Evolutionary conservation across 2,113 vertebrate genomes (phyloP).

Genomic region (Vidua macroura): DNA sequence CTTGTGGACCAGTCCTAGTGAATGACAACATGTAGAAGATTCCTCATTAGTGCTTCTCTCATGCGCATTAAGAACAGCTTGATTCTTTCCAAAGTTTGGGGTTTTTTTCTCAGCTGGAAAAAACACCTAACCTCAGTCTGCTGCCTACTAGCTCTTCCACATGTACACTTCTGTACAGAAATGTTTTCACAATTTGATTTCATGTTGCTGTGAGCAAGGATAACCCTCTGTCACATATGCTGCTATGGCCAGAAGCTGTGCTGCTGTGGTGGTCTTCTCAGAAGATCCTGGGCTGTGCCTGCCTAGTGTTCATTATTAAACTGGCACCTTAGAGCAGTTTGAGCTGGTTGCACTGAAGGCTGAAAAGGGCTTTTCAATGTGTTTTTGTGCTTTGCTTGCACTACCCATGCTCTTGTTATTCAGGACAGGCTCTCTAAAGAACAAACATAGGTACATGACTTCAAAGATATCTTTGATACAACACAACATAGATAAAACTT

Average conservation of each 20-base stretch:
- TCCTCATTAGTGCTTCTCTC: rapidly evolving
- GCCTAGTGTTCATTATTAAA: background rate
- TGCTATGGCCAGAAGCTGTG: background rate
- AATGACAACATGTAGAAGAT: background rate
- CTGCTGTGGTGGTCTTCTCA: background rate
- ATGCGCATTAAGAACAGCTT: background rate
- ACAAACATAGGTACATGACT: background rate
- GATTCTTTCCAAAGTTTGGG: background rate
- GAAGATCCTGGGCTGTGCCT: background rate
- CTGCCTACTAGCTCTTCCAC: background rate
- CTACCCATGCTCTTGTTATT: background rate
- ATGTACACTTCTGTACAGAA: background rate
- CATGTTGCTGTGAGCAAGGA: background rate
- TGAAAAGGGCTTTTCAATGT: background rate
- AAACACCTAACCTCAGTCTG: background rate
- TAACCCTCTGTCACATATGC: rapidly evolving
- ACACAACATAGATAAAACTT: background rate
- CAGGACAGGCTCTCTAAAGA: background rate
- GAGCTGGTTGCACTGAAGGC: background rate
- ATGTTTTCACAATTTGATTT: background rate
- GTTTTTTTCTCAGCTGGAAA: background rate
- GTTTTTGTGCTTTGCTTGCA: background rate
- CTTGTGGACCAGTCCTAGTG: background rate
- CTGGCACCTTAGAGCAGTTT: background rate
- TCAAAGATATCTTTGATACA: background rate